Evolutionary conservation across 2,888 invertebrate genomes (phyloP), one percentile per base, ranked within the genome.

Genomic region (Gymnosoma rotundatum): DNA sequence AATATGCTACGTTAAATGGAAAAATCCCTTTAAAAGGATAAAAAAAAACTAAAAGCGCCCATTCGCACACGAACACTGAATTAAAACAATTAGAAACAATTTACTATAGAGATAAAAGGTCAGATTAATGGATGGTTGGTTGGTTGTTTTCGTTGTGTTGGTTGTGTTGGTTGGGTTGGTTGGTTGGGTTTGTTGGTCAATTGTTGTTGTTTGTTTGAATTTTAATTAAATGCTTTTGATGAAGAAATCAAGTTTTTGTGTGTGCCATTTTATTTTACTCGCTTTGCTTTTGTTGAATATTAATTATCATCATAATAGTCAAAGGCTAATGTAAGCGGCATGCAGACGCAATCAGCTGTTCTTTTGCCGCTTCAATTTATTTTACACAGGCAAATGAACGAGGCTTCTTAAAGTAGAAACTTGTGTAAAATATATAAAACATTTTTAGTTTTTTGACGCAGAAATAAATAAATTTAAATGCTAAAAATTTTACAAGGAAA

Each of bases 181-280:
- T 45, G 50, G 58, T 61, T 36, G 45, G 56, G 54, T n/a, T 54
- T n/a, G 14, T n/a, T 10, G 21, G 38, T 38, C 14, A 7, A 25
- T 61, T 50, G 4, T 9, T 8, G 8, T 25, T 25, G 45, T 16
- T 45, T 0, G 18, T 50, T 38, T 72, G 8, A 36, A 32, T 18
- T 60, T 9, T n/a, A 60, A 25, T 56, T 42, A 42, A 54, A 63
- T 69, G 56, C 4, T 60, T 70, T 70, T 60, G 48, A 72, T 50
- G 36, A 20, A 20, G 36, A 38, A 7, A 7, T 61, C 58, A 16
- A 20, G 36, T 3, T 38, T 48, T 25, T 48, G 18, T 52, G 14
- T 18, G n/a, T n/a, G 12, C 42, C 25, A 48, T 20, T 64, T 64
- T 48, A 64, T 0, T 21, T 32, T 52, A 20, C 45, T 48, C 2